Base-by-base conservation (phyloP, 2,797 vertebrate genomes). In the Cichlasoma orientale region DNA sequence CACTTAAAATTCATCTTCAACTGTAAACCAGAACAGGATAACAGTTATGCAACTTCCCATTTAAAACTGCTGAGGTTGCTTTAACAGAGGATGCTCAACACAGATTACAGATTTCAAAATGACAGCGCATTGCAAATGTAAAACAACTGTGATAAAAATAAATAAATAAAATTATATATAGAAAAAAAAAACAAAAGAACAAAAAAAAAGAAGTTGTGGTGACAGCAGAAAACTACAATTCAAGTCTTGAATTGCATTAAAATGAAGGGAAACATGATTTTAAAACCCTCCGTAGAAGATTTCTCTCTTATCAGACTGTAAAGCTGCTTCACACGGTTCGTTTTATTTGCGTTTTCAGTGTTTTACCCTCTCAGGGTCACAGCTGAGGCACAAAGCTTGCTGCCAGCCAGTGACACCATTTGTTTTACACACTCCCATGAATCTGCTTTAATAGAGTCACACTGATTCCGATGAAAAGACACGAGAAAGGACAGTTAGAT, bases 41-140 rank as follows among this genome's bases (percentile, higher is more conserved):
- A 71, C 23, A 19, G 31, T 91, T 91, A 83, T 23, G 82, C 25
- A 93, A 91, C 82, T 90, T 92, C 88, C 86, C 29, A 55, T 75
- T 83, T 50, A 72, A 85, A 90, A 82, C 61, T 75, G 84, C 84
- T 75, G 88, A 70, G 70, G 50, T 73, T 1, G 25, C 41, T 61
- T 59, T 16, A 27, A 3, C 6, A 3, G 10, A 72, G 5, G 14
- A 38, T 23, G 70, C 16, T 44, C 8, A 66, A 36, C 27, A 38
- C 23, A 36, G 41, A 69, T 10, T 8, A 29, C 59, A 33, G 5
- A 3, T 25, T 36, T 72, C 1, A 25, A 36, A 78, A 56, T 23
- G 33, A 72, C 7, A 47, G 21, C 58, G 54, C 19, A 66, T 8
- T 18, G 36, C n/a, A 55, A 68, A 14, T 56, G 36, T 9, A 31